Conservation (phyloP, 2,797 vertebrate genomes). For the Scleropages formosus region DNA sequence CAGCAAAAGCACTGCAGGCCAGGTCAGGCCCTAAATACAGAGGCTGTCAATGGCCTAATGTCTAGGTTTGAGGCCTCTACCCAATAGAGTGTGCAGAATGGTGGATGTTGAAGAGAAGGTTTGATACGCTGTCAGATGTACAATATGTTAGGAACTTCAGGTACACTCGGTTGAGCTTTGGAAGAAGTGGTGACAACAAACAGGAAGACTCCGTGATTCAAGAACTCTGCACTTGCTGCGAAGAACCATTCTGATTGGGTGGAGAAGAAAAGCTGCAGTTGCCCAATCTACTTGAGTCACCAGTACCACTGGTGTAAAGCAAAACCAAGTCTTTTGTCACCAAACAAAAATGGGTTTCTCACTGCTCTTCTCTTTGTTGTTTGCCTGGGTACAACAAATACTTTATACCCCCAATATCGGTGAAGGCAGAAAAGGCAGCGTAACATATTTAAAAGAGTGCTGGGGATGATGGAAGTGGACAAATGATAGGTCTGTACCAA, state of each 20-base stretch:
- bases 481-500: neutral
- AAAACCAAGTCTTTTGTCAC: too few relatives aligned
- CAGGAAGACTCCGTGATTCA: neutral
- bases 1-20: neutral
- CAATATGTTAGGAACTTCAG: neutral
- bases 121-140: neutral
- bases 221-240: too few relatives aligned
- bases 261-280: too few relatives aligned
- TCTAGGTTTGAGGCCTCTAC: neutral
- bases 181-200: neutral
- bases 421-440: neutral
- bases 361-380: too few relatives aligned
- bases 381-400: too few relatives aligned
- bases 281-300: too few relatives aligned
- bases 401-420: too few relatives aligned
- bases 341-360: too few relatives aligned
- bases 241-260: too few relatives aligned
- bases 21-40: neutral
- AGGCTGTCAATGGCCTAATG: neutral
- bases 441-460: neutral
- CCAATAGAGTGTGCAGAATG: neutral
- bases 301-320: too few relatives aligned
- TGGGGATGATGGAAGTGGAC: neutral
- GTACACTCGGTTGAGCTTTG: neutral
- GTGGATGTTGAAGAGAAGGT: neutral